These are phyloP conservation scores for Mactromeris polynyma DNA, from an alignment of 2,888 invertebrate species.

Conservation along the genomic window DNA sequence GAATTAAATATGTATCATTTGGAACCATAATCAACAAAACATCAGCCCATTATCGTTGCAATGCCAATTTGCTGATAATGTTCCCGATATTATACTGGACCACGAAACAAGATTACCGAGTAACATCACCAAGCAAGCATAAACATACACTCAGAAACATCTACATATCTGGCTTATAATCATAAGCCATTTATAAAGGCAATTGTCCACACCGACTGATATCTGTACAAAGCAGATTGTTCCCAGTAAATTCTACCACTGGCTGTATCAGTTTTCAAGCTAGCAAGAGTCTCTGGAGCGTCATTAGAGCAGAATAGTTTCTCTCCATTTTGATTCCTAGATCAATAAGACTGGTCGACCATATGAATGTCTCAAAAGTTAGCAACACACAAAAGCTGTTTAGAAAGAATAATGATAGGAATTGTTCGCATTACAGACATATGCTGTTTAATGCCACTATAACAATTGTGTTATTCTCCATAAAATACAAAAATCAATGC, in stretches of 20 bases:
- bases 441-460: not conserved
- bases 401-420: no score
- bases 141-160: not conserved
- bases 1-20: no score
- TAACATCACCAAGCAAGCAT: no score
- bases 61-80: no score
- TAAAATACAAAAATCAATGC: not conserved
- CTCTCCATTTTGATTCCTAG: not conserved
- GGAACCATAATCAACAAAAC: no score
- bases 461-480: not conserved
- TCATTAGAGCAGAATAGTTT: not conserved
- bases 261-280: not conserved
- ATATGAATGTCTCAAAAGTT: not conserved
- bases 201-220: not conserved
- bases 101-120: no score
- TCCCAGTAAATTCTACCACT: not conserved
- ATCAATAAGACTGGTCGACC: not conserved
- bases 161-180: not conserved
- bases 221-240: not conserved
- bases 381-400: conserved; percentile 1
- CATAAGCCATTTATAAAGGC: not conserved
- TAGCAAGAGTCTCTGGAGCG: not conserved
- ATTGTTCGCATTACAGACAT: not conserved
- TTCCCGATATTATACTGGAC: no score
- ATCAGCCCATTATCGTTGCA: no score